Percentiles rank a stretch among this genome's conserved stretches.
phyloP scores from a whole-genome alignment of 2,888 invertebrate genomes.

The Biston betularia region DNA sequence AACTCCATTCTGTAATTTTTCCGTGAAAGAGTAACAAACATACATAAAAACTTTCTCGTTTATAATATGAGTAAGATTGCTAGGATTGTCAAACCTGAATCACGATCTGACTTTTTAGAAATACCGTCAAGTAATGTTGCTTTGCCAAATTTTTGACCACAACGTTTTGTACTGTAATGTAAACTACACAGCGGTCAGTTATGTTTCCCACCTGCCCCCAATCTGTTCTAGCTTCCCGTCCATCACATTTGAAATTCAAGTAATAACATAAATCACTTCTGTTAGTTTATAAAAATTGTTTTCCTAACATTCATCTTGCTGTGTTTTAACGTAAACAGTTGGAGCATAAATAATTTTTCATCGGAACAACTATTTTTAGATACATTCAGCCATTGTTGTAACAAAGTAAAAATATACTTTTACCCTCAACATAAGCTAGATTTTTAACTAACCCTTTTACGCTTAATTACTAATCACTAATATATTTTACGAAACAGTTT shows the following conservation, averaged over 20 bases:
- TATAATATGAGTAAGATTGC: too few relatives aligned
- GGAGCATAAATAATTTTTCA: slow-evolving; percentile 33
- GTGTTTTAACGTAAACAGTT: slow-evolving; percentile 27
- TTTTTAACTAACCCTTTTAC: too few relatives aligned
- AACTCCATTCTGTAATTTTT: too few relatives aligned
- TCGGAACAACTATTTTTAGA: slow-evolving; percentile 27
- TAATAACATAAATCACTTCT: slow-evolving; percentile 39
- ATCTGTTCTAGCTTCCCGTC: slow-evolving; percentile 31
- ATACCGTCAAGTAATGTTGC: too few relatives aligned
- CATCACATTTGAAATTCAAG: slow-evolving; percentile 31
- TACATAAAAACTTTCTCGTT: too few relatives aligned
- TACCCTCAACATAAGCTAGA: not conserved
- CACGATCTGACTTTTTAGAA: too few relatives aligned
- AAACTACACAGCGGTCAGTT: not conserved
- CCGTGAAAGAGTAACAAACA: too few relatives aligned
- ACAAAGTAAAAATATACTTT: not conserved
- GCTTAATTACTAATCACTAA: too few relatives aligned
- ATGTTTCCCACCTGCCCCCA: slow-evolving; percentile 19
- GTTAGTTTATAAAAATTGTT: slow-evolving; percentile 37
- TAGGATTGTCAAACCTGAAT: too few relatives aligned
- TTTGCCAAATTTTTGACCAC: not conserved
- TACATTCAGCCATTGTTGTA: slow-evolving; percentile 13
- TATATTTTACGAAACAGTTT: too few relatives aligned
- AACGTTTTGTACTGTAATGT: not conserved
- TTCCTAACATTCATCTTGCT: slow-evolving; percentile 31